Evolutionary conservation across 1,140 invertebrate genomes (phyloP).

Genomic region (Ridgeia piscesae): DNA sequence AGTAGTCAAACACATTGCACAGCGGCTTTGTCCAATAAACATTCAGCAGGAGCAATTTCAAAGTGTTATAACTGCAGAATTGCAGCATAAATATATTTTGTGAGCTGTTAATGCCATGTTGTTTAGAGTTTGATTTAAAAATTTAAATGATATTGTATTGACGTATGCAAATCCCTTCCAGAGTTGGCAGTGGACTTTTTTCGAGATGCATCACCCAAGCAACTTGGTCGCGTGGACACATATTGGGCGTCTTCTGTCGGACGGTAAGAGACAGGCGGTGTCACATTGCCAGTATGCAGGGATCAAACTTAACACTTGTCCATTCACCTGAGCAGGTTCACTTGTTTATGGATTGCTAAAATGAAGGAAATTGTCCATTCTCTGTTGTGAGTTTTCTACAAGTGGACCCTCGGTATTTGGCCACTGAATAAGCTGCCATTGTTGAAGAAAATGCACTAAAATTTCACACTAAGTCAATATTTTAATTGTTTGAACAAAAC

Average conservation of each 20-base stretch:
- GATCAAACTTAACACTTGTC: not conserved
- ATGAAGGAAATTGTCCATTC: not conserved
- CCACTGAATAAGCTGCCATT: not conserved
- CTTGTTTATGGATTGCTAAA: not conserved
- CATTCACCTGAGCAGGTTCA: no score
- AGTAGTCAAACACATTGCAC: no score
- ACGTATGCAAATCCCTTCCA: constrained; percentile 48
- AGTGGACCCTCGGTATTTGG: not conserved
- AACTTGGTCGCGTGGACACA: constrained; percentile 76
- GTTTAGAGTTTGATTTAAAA: not conserved
- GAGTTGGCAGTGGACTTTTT: constrained; percentile 83
- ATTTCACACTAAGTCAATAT: not conserved
- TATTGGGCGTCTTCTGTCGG: constrained; percentile 77
- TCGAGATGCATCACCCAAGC: constrained; percentile 69
- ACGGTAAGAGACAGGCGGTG: no score
- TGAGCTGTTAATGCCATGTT: no score
- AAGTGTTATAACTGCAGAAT: not conserved
- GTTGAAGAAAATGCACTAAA: not conserved
- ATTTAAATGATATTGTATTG: not conserved
- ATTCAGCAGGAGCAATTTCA: constrained; percentile 2
- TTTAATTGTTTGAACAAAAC: not conserved
- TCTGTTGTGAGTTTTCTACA: not conserved
- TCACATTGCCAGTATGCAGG: not conserved
- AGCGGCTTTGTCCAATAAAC: not conserved
- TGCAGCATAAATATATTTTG: not conserved